A percentile compares a stretch with the other conserved stretches of the same genome.
These are phyloP conservation scores for Pica pica DNA, from an alignment of 2,113 vertebrate genomes.

Conservation along the genomic window DNA sequence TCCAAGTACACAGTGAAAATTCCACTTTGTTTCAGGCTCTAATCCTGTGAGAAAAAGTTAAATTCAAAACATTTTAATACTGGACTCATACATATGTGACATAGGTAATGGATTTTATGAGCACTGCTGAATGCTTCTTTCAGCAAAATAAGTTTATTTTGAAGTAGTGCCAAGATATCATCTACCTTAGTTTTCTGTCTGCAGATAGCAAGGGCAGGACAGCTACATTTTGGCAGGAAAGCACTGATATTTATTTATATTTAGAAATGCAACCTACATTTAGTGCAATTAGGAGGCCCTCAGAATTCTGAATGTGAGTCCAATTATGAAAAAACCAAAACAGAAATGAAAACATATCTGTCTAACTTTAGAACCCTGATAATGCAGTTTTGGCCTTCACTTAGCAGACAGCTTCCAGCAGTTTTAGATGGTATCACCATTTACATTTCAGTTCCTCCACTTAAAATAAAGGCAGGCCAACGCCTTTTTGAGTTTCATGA, in stretches of 20 bases:
- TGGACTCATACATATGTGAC: fast-evolving
- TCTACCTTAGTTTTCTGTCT: neutral
- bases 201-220: neutral
- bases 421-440: conserved; percentile 10
- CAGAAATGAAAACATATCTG: neutral
- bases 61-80: neutral
- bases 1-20: neutral
- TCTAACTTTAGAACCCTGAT: neutral
- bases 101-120: neutral
- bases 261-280: neutral
- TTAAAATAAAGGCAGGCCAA: conserved; percentile 4
- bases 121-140: neutral
- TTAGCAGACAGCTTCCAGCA: neutral
- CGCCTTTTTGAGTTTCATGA: neutral
- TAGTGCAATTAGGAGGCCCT: neutral
- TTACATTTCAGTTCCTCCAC: neutral
- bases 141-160: neutral
- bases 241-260: fast-evolving
- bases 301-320: neutral
- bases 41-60: neutral
- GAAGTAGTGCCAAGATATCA: neutral
- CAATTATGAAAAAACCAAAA: fast-evolving
- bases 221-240: neutral
- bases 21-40: neutral
- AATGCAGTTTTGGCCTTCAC: neutral